Percentiles rank a stretch among this genome's conserved stretches.
These are phyloP conservation scores for Cryptocheilus praepositus DNA, from an alignment of 2,888 invertebrate species.

Conservation along the genomic window DNA sequence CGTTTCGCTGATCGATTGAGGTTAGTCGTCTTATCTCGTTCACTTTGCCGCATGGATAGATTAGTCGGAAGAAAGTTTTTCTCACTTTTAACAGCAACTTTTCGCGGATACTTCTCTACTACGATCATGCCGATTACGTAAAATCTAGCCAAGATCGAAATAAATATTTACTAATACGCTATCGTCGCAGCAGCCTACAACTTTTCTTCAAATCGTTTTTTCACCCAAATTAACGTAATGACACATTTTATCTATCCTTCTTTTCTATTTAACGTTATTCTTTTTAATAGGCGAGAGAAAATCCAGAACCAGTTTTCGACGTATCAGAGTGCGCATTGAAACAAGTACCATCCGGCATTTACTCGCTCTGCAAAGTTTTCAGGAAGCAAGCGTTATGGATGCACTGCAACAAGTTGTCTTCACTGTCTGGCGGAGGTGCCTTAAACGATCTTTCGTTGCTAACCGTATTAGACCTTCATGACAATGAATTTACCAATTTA, in stretches of 20 bases:
- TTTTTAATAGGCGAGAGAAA: slow-evolving; percentile 81
- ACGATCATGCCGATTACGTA: too few relatives aligned
- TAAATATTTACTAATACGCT: too few relatives aligned
- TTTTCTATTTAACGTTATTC: background rate
- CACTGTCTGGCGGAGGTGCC: slow-evolving; percentile 83
- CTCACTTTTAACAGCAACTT: too few relatives aligned
- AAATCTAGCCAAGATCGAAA: background rate
- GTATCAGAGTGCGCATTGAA: slow-evolving; percentile 86
- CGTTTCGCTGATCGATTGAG: slow-evolving; percentile 50
- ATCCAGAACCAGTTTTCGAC: slow-evolving; percentile 88
- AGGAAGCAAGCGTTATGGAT: slow-evolving; percentile 83
- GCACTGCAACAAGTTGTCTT: slow-evolving; percentile 82
- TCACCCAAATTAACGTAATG: too few relatives aligned
- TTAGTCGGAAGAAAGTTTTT: too few relatives aligned
- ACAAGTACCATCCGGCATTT: slow-evolving; percentile 86
- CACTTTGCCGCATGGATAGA: too few relatives aligned
- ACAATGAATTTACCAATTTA: slow-evolving; percentile 80
- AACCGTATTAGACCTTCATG: slow-evolving; percentile 81
- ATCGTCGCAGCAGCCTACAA: too few relatives aligned
- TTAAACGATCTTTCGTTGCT: slow-evolving; percentile 83
- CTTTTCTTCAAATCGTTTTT: too few relatives aligned
- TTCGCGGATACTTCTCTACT: too few relatives aligned
- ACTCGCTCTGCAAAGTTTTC: slow-evolving; percentile 87
- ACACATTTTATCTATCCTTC: too few relatives aligned
- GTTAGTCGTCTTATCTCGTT: slow-evolving; percentile 28